These are phyloP conservation scores for Selenia dentaria DNA, from an alignment of 2,888 invertebrate species.

Conservation along the genomic window DNA sequence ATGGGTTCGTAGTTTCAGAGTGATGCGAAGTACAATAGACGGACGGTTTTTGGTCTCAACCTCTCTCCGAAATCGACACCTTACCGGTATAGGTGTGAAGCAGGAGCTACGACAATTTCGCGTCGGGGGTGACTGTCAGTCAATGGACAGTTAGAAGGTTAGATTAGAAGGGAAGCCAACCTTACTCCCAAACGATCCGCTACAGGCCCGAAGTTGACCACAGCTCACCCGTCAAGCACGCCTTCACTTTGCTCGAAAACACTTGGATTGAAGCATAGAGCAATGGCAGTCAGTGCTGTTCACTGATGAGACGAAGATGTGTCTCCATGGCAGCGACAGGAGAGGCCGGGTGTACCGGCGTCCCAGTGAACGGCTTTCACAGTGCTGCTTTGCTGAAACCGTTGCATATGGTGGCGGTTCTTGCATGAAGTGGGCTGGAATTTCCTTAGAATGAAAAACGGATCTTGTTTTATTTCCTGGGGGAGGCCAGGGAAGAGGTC, in stretches of 20 bases:
- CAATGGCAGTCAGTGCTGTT: slow-evolving; percentile 16
- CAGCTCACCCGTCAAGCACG: slow-evolving; percentile 25
- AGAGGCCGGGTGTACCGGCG: slow-evolving; percentile 27
- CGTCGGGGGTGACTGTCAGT: slow-evolving; percentile 12
- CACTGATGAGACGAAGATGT: slow-evolving; percentile 21
- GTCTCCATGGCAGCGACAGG: slow-evolving; percentile 24
- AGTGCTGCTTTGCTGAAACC: slow-evolving; percentile 22
- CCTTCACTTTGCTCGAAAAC: slow-evolving; percentile 25
- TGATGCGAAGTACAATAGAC: too few relatives aligned
- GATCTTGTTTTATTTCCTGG: too few relatives aligned
- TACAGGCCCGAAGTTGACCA: slow-evolving; percentile 20
- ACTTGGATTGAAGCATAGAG: slow-evolving; percentile 27
- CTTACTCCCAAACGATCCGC: slow-evolving; percentile 3
- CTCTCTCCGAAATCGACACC: too few relatives aligned
- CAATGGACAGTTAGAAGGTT: slow-evolving; percentile 15
- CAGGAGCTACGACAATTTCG: slow-evolving; percentile 13
- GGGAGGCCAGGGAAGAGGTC: too few relatives aligned
- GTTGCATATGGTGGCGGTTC: slow-evolving; percentile 19
- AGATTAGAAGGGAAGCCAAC: neutral
- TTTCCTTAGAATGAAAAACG: slow-evolving; percentile 1
- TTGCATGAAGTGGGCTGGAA: slow-evolving; percentile 23
- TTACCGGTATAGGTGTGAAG: slow-evolving; percentile 18
- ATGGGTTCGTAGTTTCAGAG: too few relatives aligned
- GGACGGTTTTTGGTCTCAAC: slow-evolving; percentile 4
- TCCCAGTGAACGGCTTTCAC: slow-evolving; percentile 18